Evolutionary conservation across 2,797 vertebrate genomes (phyloP).

Genomic region (Neopelma chrysocephalum): DNA sequence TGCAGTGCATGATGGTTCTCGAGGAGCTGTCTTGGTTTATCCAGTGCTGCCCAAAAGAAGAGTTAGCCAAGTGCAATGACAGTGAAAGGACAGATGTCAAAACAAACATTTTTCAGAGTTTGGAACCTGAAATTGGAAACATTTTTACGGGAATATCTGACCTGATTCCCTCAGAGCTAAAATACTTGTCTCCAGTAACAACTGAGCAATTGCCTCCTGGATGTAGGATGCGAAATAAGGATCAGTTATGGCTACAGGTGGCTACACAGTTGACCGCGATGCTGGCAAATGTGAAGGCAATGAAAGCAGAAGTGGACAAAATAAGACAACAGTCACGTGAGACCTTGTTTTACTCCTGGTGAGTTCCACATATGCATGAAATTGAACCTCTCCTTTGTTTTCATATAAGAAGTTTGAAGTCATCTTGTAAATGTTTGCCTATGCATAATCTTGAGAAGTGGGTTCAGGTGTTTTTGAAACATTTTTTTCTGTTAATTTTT

Average conservation of each 20-base stretch:
- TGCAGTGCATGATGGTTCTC: constrained; percentile 82
- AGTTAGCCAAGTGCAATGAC: not conserved
- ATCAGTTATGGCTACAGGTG: constrained; percentile 81
- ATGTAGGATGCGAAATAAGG: constrained; percentile 83
- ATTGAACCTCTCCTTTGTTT: not conserved
- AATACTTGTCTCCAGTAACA: constrained; percentile 83
- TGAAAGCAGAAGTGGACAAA: constrained; percentile 81
- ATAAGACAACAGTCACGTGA: constrained; percentile 75
- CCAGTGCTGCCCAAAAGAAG: constrained; percentile 86
- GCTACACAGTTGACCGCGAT: constrained; percentile 65
- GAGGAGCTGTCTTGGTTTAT: constrained; percentile 89
- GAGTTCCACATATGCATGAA: constrained; percentile 12
- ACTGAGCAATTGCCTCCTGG: constrained; percentile 80
- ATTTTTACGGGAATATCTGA: not conserved
- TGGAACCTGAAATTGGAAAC: not conserved
- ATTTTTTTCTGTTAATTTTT: rapidly evolving
- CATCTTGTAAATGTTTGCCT: not conserved
- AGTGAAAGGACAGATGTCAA: not conserved
- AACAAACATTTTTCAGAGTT: not conserved
- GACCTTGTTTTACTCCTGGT: constrained; percentile 87
- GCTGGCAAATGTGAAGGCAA: constrained; percentile 68
- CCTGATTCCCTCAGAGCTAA: constrained; percentile 65
- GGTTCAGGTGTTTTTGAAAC: not conserved
- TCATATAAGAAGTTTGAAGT: not conserved
- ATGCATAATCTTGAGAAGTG: not conserved